These are phyloP conservation scores for Ennomos erosarius DNA, from an alignment of 2,888 invertebrate genomes.

Conservation along the genomic window DNA sequence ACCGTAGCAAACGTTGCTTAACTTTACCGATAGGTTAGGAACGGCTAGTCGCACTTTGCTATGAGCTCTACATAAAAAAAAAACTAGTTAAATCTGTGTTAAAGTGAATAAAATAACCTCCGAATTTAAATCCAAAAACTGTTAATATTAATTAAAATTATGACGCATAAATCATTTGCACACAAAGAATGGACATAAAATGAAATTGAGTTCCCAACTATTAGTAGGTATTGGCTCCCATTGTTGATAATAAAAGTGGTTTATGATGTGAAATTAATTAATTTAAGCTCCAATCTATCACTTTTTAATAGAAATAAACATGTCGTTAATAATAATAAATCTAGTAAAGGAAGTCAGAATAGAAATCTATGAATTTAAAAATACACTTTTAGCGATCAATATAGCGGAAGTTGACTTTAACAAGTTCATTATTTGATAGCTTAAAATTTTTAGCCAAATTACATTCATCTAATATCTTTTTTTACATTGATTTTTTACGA, in stretches of 20 bases:
- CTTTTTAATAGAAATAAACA: conserved; percentile 39
- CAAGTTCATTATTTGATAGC: neutral
- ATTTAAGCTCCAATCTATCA: conserved; percentile 40
- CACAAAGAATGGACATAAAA: conserved; percentile 41
- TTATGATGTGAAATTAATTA: conserved; percentile 42
- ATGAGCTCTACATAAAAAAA: no score
- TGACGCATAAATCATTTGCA: conserved; percentile 34
- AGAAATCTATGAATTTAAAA: conserved; percentile 9
- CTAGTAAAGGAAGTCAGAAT: conserved; percentile 33
- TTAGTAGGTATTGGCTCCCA: conserved; percentile 22
- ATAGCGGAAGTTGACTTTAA: neutral
- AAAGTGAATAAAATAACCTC: neutral
- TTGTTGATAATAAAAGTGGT: conserved; percentile 41
- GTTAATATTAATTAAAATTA: conserved; percentile 37
- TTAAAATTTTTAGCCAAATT: neutral
- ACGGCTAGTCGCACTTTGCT: no score
- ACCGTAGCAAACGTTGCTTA: no score
- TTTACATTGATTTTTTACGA: neutral
- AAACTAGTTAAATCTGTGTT: no score
- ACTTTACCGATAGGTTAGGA: no score
- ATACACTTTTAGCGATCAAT: conserved; percentile 4
- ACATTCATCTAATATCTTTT: neutral
- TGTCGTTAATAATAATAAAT: conserved; percentile 34
- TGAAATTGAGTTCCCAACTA: conserved; percentile 35
- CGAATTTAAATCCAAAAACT: conserved; percentile 16